These are phyloP conservation scores for Ptilorrhoa leucosticta DNA, from an alignment of 2,113 vertebrate genomes.

Conservation along the genomic window DNA sequence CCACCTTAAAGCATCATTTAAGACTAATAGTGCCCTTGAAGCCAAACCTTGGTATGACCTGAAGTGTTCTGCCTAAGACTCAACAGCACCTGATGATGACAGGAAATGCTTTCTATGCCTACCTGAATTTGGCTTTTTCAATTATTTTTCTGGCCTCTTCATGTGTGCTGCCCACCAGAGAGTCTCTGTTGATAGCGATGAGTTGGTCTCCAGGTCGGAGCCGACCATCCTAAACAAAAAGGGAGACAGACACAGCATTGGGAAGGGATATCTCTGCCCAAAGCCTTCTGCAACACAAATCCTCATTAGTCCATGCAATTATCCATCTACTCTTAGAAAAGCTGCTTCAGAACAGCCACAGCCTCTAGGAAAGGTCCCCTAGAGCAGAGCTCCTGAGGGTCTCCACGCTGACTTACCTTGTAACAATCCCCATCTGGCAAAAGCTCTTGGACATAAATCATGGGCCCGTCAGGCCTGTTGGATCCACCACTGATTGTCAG, in stretches of 20 bases:
- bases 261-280: background rate
- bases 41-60: background rate
- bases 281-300: background rate
- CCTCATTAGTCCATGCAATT: background rate
- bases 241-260: background rate
- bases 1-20: background rate
- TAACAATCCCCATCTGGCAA: constrained; percentile 85
- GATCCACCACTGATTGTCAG: constrained; percentile 83
- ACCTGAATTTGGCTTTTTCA: constrained; percentile 84
- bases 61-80: background rate
- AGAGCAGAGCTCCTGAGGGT: background rate
- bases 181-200: constrained; percentile 88
- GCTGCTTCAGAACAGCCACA: background rate
- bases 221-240: constrained; percentile 79
- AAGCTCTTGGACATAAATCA: constrained; percentile 86
- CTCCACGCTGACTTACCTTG: constrained; percentile 43
- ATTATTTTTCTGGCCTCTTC: constrained; percentile 87
- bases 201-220: constrained; percentile 87
- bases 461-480: constrained; percentile 84
- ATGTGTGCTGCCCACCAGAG: constrained; percentile 84
- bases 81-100: background rate
- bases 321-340: background rate
- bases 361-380: background rate
- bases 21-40: background rate
- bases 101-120: background rate